A percentile compares a stretch with the other conserved stretches of the same genome.
Evolutionary conservation across 1,140 invertebrate species (phyloP).

Genomic region (Leptopilina clavipes): DNA sequence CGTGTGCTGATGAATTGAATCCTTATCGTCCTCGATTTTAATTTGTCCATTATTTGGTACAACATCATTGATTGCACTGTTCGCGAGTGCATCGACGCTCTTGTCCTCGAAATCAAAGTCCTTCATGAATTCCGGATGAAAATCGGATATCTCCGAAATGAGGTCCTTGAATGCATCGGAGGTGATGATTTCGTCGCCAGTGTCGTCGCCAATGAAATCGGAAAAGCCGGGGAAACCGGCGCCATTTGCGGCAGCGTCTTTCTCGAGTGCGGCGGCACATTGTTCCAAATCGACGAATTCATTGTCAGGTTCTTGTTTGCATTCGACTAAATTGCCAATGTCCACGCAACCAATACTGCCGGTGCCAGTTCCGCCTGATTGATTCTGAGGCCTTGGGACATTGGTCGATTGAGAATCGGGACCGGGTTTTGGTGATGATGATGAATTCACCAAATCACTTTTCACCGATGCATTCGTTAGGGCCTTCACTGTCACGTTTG

Average conservation of each 20-base stretch:
- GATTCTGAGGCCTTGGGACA: slow-evolving; percentile 40
- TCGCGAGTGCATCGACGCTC: slow-evolving; percentile 62
- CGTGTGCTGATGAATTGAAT: slow-evolving; percentile 63
- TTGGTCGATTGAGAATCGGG: slow-evolving; percentile 58
- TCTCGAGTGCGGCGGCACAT: slow-evolving; percentile 86
- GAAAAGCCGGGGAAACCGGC: slow-evolving; percentile 85
- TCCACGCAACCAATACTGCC: slow-evolving; percentile 69
- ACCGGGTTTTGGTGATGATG: slow-evolving; percentile 75
- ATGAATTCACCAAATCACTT: slow-evolving; percentile 77
- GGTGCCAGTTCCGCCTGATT: slow-evolving; percentile 43
- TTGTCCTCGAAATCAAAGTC: slow-evolving; percentile 87
- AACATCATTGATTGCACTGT: slow-evolving; percentile 52
- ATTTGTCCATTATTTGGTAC: slow-evolving; percentile 71
- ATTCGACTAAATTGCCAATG: slow-evolving; percentile 82
- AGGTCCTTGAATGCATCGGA: slow-evolving; percentile 91
- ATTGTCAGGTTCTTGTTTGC: slow-evolving; percentile 89
- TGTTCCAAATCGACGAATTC: slow-evolving; percentile 89
- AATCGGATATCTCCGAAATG: slow-evolving; percentile 89
- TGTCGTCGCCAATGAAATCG: slow-evolving; percentile 87
- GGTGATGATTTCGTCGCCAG: slow-evolving; percentile 85
- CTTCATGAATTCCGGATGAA: slow-evolving; percentile 88
- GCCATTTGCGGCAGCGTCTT: slow-evolving; percentile 83
- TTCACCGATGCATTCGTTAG: slow-evolving; percentile 88
- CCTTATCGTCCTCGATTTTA: slow-evolving; percentile 72
- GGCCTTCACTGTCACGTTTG: slow-evolving; percentile 94